Base-by-base conservation (phyloP, 2,113 vertebrate genomes). In the Perccottus glenii region DNA sequence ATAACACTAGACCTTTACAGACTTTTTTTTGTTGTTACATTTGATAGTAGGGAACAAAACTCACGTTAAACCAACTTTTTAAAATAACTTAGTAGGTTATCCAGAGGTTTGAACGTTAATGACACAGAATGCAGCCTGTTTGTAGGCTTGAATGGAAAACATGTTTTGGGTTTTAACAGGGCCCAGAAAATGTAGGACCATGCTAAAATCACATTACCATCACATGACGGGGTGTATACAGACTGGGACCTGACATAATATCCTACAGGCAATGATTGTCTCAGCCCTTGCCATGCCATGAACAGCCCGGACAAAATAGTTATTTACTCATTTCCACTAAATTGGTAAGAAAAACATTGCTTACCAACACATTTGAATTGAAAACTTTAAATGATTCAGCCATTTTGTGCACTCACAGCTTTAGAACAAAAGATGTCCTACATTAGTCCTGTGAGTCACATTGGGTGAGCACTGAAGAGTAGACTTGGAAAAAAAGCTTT, bases 381-480 rank as follows among this genome's bases (percentile, higher is more conserved):
- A 40, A 40, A 40, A 40, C 38, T 1, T 4, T 51, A 27, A 27
- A 27, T 27, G 19, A 27, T 27, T 27, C 19, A 27, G 46, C 14
- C 49, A 9, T 61, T 68, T 33, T 79, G 65, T 45, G 27, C 11
- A 40, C 7, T 36, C 9, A 27, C 8, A 11, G 47, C 58, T 63
- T 66, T 75, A 77, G 57, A 80, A 63, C 38, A 71, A 47, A 27
- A 77, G 53, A 55, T 48, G 6, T 1, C 16, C 45, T 52, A n/a
- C 53, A 48, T 69, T 50, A 56, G 59, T 48, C 40, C 67, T 60
- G 53, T 74, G 47, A 68, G 66, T 69, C 57, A 51, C 53, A 69
- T 79, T 70, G 60, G 79, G 67, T 64, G 60, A 73, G 11, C 48
- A 68, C 60, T 69, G 69, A 76, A 64, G 42, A 65, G 46, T 4